These are phyloP conservation scores for Odontesthes bonariensis DNA, from an alignment of 2,113 vertebrate species.

Conservation along the genomic window DNA sequence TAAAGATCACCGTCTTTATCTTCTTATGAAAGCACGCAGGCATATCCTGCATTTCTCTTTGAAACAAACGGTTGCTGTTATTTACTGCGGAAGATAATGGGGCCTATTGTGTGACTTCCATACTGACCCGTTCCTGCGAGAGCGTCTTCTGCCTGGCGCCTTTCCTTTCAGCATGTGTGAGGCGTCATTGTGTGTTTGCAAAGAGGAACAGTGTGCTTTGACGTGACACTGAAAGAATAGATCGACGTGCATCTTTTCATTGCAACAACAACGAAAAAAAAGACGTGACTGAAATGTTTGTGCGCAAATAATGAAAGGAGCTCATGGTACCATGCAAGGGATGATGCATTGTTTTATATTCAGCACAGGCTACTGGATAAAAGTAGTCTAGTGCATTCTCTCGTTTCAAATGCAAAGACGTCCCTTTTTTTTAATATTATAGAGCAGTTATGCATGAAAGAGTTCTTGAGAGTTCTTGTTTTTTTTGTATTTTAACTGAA, in stretches of 20 bases:
- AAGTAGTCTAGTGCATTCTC: neutral
- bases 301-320: slow-evolving; percentile 29
- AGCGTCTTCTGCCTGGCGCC: slow-evolving; percentile 44
- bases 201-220: slow-evolving; percentile 22
- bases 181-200: slow-evolving; percentile 42
- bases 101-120: slow-evolving; percentile 26
- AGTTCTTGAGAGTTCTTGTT: neutral
- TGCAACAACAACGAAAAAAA: neutral
- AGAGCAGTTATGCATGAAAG: neutral
- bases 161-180: slow-evolving; percentile 24
- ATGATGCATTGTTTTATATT: slow-evolving; percentile 19
- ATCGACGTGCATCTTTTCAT: slow-evolving; percentile 28
- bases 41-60: neutral
- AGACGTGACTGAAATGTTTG: slow-evolving; percentile 29
- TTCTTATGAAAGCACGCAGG: neutral
- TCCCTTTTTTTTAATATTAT: neutral
- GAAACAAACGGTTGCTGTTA: slow-evolving; percentile 21
- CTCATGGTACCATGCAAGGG: slow-evolving; percentile 16
- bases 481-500: neutral
- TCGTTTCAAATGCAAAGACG: neutral
- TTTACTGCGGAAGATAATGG: slow-evolving; percentile 43
- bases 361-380: neutral
- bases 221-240: slow-evolving; percentile 6
- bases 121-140: slow-evolving; percentile 24
- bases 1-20: neutral